Percentiles rank a stretch among this genome's conserved stretches.
phyloP scores from a whole-genome alignment of 64 coral and sea anemone species.

The Trachythela sp. region DNA sequence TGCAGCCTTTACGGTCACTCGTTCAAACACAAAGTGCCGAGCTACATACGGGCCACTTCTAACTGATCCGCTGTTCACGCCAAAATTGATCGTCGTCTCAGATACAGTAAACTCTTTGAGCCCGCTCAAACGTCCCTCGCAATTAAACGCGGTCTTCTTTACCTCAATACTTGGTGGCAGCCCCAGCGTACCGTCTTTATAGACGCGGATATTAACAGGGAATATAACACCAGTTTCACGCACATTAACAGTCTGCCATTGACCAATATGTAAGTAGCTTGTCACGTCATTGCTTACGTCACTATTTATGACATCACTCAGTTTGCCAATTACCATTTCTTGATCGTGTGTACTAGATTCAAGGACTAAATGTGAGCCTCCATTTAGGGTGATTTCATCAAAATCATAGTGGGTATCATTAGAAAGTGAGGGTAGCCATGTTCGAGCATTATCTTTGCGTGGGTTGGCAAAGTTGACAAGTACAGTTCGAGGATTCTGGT shows the following conservation, averaged over 20 bases:
- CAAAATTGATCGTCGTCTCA: background rate
- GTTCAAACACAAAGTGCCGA: background rate
- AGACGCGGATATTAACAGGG: background rate
- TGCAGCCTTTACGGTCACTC: background rate
- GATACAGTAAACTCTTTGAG: background rate
- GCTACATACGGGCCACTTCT: background rate
- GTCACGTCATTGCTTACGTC: background rate
- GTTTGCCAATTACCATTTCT: background rate
- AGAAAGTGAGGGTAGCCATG: background rate
- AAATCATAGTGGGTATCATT: background rate
- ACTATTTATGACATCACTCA: background rate
- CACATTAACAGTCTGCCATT: background rate
- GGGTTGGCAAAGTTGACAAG: constrained; percentile 3
- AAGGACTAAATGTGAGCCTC: background rate
- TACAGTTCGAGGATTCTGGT: background rate
- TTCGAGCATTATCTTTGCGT: background rate
- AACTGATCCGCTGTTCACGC: background rate
- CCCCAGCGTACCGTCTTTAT: background rate
- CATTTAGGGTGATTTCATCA: background rate
- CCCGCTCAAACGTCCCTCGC: background rate
- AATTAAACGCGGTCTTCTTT: background rate
- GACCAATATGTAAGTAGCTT: constrained; percentile 5
- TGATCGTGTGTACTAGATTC: background rate
- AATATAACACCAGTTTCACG: background rate
- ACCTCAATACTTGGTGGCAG: background rate